Base-by-base conservation (phyloP, 2,797 vertebrate species). In the Ctenopoma multispine region DNA sequence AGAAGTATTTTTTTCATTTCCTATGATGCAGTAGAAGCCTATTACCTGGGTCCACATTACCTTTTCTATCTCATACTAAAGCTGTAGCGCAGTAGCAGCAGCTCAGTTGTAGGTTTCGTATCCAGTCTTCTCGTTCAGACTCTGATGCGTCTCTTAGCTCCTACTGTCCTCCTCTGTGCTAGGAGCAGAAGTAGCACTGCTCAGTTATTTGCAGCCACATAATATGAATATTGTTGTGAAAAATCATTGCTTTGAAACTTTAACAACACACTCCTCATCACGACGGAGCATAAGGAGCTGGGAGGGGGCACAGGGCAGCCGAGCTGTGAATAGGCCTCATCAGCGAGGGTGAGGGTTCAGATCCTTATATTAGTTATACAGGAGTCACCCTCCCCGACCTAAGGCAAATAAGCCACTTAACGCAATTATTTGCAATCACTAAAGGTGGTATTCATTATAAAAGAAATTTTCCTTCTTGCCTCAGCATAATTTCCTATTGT, bases 391-490 rank as follows among this genome's bases (percentile, higher is more conserved):
- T 90, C 94, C 90, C 78, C 93, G 94, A 96, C 96, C 96, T 93
- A 87, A 92, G 92, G 93, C 90, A 96, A 94, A 96, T 94, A 94
- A 94, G 91, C 94, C 93, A 95, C 94, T 95, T 95, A 97, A 96
- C 92, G 93, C 96, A 99, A 99, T 98, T 96, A 97, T 95, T 95
- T 90, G 96, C 97, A 99, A 98, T 99, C 97, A 99, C 96, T 93
- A 96, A 96, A 97, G 96, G 95, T 94, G 94, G 87, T 95, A 93
- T 97, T 97, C 96, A 96, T 97, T 96, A 95, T 92, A 95, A 95
- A 95, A 81, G 85, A 83, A 92, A 89, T 91, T 83, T 84, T 86
- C 64, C 73, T 66, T 53, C 77, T 62, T 81, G 92, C 93, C 94
- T 80, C 62, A 1, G 94, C 84, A 89, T 95, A 93, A 95, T 97